Evolutionary conservation across 2,888 invertebrate genomes (phyloP), one percentile per base, ranked within the genome.

Genomic region (Allacma fusca): DNA sequence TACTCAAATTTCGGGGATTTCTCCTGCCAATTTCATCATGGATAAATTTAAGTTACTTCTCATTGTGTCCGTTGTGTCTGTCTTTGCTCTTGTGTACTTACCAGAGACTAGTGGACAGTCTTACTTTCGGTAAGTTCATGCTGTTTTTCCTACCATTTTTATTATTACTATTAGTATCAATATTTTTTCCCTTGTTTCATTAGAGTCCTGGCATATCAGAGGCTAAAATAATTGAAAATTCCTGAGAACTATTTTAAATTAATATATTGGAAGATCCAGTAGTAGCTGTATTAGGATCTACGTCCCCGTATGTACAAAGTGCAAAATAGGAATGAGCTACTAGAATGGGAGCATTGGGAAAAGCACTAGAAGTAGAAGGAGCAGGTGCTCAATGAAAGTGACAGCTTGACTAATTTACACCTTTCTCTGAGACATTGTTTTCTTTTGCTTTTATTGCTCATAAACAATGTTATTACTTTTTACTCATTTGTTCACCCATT

Each of bases 51-150:
- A 83, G 74, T 67, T 83, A 64, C 70, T 83, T 64, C 29, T 83
- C 40, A 73, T 83, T 70, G 77, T 81, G 71, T 83, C 82, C 68
- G 80, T 81, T 62, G 78, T 83, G 64, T 81, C 81, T 34, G 82
- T 80, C 67, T 81, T 83, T 62, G 82, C 83, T 76, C 77, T 83
- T 76, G 80, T 83, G 24, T 83, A 82, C 67, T 76, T 83, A 69
- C 83, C 83, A 29, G 82, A 82, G 68, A 80, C 83, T 73, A 76
- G 80, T 73, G 82, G 79, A 76, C 83, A 83, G 67, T 83, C 83
- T 5, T 83, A 83, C 79, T 83, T 83, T 75, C 80, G 83, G 83
- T 83, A 73, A 83, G 81, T 79, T 70, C 19, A 34, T 34, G 4
- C 9, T 34, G 9, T 26, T 62, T 13, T 13, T 29, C 29, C 50